A percentile compares a stretch with the other conserved stretches of the same genome.
Evolutionary conservation across 2,113 vertebrate genomes (phyloP).

Genomic region (Apodemus speciosus): DNA sequence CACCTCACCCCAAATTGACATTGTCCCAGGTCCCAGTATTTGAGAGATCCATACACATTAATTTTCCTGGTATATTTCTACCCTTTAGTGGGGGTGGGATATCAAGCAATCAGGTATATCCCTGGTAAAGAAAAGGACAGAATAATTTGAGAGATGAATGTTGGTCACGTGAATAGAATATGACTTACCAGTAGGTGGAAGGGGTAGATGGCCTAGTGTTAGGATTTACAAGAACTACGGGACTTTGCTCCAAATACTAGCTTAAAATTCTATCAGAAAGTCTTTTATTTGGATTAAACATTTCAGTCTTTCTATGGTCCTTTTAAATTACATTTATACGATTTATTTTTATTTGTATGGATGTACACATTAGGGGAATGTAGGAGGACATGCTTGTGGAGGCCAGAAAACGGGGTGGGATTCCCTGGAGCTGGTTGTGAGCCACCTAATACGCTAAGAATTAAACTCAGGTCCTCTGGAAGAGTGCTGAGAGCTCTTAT

Average conservation of each 20-base stretch:
- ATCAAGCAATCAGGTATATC: not conserved
- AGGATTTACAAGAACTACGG: not conserved
- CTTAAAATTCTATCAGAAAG: conserved; percentile 41
- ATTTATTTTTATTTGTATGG: not conserved
- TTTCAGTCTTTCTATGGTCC: not conserved
- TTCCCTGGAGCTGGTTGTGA: not conserved
- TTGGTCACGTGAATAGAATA: not conserved
- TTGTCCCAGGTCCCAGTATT: not conserved
- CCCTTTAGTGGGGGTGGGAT: not conserved
- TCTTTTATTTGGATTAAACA: conserved; percentile 42
- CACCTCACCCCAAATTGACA: not conserved
- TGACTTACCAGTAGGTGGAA: not conserved
- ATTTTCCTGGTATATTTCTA: conserved; percentile 18
- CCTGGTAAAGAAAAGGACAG: conserved; percentile 2
- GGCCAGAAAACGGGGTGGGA: not conserved
- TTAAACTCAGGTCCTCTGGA: not conserved
- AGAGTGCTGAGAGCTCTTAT: not conserved
- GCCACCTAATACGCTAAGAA: not conserved
- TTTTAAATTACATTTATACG: not conserved
- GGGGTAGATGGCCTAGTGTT: not conserved
- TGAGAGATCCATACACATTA: conserved; percentile 21
- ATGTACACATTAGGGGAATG: not conserved
- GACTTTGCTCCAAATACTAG: conserved; percentile 27
- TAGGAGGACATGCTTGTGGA: not conserved
- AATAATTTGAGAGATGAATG: conserved; percentile 23